A percentile compares a stretch with the other conserved stretches of the same genome.
Conservation (phyloP, 2,888 invertebrate genomes). For the Eupsilia transversa region DNA sequence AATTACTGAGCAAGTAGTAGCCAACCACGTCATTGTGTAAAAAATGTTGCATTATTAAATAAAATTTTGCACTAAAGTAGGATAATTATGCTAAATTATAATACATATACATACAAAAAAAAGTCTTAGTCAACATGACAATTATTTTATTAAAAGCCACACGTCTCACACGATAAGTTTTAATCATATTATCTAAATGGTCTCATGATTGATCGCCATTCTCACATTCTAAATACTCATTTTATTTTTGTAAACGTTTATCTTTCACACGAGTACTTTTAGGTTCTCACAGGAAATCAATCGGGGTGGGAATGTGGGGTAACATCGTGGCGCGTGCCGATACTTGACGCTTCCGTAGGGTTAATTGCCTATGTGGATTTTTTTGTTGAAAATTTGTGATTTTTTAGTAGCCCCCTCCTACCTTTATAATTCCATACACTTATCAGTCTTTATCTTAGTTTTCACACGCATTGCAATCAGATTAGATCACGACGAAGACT, state of each 20-base stretch:
- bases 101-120: not conserved
- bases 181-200: not conserved
- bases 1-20: not conserved
- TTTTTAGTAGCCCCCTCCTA: not conserved
- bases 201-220: not conserved
- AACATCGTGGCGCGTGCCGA: constrained; percentile 50
- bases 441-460: not conserved
- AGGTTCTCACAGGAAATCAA: constrained; percentile 21
- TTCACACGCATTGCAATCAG: not conserved
- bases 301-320: constrained; percentile 23
- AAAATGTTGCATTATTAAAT: not conserved
- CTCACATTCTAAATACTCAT: not conserved
- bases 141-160: not conserved
- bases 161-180: not conserved
- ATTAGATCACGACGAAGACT: not conserved
- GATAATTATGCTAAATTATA: not conserved
- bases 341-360: constrained; percentile 30
- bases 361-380: constrained; percentile 18
- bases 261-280: constrained; percentile 12
- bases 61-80: not conserved
- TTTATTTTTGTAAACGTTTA: constrained; percentile 1
- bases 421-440: not conserved
- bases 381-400: not conserved
- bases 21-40: not conserved
- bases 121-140: constrained; percentile 5